A percentile compares a stretch with the other conserved stretches of the same genome.
phyloP scores from a whole-genome alignment of 2,113 vertebrate species.

The Thalassarche chlororhynchos region DNA sequence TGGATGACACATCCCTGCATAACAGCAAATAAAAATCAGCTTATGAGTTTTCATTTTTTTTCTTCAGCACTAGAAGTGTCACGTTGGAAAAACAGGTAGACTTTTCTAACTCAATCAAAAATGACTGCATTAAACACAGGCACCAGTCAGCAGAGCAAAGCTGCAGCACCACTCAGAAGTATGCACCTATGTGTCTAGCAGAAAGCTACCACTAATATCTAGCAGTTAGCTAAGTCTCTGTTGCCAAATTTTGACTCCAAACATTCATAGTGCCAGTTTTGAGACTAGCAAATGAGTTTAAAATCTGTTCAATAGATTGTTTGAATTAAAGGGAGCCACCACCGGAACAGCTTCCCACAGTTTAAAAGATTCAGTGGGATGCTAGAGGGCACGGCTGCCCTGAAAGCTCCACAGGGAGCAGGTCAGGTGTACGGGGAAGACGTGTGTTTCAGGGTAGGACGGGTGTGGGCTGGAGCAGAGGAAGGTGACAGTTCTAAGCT shows the following conservation, averaged over 20 bases:
- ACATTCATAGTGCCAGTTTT: neutral
- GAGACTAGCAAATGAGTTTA: neutral
- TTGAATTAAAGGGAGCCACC: neutral
- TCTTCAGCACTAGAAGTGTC: constrained; percentile 23
- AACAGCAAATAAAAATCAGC: constrained; percentile 73
- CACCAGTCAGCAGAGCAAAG: neutral
- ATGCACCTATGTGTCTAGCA: neutral
- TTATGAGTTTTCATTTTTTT: constrained; percentile 28
- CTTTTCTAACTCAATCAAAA: constrained; percentile 14
- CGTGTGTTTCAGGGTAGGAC: neutral
- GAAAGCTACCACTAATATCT: neutral
- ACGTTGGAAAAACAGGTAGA: constrained; percentile 16
- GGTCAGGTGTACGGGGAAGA: neutral
- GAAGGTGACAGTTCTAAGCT: neutral
- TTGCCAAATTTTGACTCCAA: neutral
- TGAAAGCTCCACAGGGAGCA: neutral
- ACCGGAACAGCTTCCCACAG: neutral
- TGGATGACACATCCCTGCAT: constrained; percentile 91
- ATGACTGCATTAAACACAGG: constrained; percentile 7
- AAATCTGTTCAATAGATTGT: neutral
- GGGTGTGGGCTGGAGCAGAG: neutral
- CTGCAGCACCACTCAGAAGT: neutral
- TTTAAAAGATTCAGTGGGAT: neutral
- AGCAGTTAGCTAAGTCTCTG: neutral
- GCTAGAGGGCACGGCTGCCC: neutral